Conservation (phyloP, 2,888 invertebrate genomes). For the Mythimna vitellina region DNA sequence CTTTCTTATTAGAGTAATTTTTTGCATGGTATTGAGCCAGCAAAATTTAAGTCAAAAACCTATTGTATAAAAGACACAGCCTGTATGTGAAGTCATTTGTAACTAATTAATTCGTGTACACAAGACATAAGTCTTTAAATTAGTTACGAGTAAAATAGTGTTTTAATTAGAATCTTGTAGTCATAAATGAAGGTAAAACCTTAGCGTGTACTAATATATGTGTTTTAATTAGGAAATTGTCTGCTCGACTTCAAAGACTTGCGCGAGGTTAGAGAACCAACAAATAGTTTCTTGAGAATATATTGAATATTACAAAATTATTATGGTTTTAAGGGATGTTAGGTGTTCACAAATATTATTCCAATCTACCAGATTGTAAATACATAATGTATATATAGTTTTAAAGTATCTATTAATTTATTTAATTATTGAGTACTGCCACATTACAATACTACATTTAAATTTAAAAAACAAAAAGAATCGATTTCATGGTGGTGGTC, state of each 20-base stretch:
- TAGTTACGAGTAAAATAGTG: constrained; percentile 29
- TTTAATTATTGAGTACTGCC: too few species aligned
- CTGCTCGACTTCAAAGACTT: neutral
- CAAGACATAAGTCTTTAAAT: constrained; percentile 8
- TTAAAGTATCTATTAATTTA: too few species aligned
- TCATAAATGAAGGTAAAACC: constrained; percentile 22
- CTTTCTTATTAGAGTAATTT: too few species aligned
- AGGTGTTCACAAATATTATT: neutral
- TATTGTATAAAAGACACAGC: neutral
- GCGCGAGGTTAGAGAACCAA: neutral
- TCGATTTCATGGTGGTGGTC: too few species aligned
- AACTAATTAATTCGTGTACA: constrained; percentile 7
- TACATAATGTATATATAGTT: neutral
- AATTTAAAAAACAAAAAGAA: too few species aligned
- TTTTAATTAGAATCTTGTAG: constrained; percentile 41
- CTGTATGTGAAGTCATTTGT: neutral
- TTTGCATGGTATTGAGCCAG: neutral
- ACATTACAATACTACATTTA: too few species aligned
- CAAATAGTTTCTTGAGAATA: constrained; percentile 8
- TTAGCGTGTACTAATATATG: constrained; percentile 13
- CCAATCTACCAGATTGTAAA: neutral
- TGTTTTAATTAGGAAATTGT: constrained; percentile 44
- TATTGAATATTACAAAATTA: constrained; percentile 9
- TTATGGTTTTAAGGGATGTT: neutral
- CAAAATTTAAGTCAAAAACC: neutral